Conservation (phyloP, 1,140 invertebrate genomes). For the Palaemon carinicauda region DNA sequence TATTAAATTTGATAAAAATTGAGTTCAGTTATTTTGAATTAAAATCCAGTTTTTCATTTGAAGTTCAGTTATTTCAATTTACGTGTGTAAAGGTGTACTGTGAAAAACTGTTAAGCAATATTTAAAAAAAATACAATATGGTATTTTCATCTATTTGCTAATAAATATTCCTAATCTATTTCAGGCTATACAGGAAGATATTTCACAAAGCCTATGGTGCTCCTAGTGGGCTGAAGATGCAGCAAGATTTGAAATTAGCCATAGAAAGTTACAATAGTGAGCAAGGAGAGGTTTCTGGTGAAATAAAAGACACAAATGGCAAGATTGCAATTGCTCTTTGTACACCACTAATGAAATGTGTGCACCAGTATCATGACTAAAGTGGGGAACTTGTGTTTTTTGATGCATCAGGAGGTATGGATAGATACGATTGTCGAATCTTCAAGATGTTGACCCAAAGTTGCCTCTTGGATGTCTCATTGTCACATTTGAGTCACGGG, state of each 20-base stretch:
- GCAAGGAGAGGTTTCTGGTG: too few relatives aligned
- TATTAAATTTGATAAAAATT: neutral
- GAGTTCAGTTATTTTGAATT: too few relatives aligned
- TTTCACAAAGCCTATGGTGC: slow-evolving; percentile 24
- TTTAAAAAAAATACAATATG: neutral
- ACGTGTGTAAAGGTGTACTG: neutral
- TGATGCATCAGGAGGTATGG: too few relatives aligned
- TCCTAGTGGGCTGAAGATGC: slow-evolving; percentile 16
- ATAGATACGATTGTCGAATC: slow-evolving; percentile 31
- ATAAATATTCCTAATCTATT: too few relatives aligned
- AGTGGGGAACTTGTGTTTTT: neutral
- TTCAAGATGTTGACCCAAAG: slow-evolving; percentile 26
- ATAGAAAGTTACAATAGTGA: too few relatives aligned
- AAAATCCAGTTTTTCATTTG: too few relatives aligned
- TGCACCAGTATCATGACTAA: neutral
- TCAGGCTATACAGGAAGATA: slow-evolving; percentile 20
- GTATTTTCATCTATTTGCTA: neutral
- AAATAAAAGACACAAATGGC: too few relatives aligned
- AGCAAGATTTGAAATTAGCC: slow-evolving; percentile 24
- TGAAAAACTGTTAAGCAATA: neutral
- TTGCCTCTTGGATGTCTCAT: slow-evolving; percentile 21
- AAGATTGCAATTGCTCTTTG: too few relatives aligned
- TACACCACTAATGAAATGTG: too few relatives aligned
- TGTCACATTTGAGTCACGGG: too few relatives aligned
- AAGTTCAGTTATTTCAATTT: too few relatives aligned